Percentiles rank a stretch among this genome's conserved stretches.
Conservation (phyloP, 64 coral and sea anemone species). For the Porites lutea region DNA sequence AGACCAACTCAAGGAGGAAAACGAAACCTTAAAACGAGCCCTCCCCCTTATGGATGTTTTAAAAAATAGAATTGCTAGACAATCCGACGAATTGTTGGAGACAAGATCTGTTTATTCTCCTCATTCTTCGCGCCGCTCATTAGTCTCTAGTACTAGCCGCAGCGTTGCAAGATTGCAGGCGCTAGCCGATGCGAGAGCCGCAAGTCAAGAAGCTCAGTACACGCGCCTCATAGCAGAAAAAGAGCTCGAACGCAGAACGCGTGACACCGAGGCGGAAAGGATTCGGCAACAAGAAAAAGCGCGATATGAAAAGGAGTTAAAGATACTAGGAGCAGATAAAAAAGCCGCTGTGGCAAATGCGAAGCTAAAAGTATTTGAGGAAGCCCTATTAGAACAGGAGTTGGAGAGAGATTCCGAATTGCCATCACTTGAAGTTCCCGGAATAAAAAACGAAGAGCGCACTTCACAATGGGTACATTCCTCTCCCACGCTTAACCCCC, state of each 20-base stretch:
- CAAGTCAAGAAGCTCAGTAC: conserved; percentile 9
- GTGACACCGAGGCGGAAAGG: no score
- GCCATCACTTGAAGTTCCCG: neutral
- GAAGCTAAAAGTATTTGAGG: neutral
- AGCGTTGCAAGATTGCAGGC: conserved; percentile 16
- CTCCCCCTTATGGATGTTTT: conserved; percentile 7
- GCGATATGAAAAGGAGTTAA: no score
- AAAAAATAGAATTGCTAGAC: neutral
- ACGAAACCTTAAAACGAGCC: neutral
- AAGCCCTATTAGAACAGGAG: neutral
- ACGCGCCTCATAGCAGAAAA: conserved; percentile 43
- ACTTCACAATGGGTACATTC: neutral
- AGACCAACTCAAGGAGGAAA: conserved; percentile 11
- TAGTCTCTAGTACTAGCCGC: neutral
- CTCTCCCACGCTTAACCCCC: neutral
- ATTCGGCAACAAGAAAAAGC: no score
- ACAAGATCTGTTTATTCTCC: neutral
- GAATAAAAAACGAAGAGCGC: neutral
- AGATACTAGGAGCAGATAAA: no score
- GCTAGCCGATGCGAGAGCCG: conserved; percentile 42
- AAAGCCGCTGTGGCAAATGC: neutral
- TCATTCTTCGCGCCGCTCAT: neutral
- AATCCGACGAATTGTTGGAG: conserved; percentile 59
- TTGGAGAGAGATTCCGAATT: neutral
- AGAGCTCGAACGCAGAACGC: conserved; percentile 29